phyloP scores from a whole-genome alignment of 2,113 vertebrate genomes.

The Charina bottae region DNA sequence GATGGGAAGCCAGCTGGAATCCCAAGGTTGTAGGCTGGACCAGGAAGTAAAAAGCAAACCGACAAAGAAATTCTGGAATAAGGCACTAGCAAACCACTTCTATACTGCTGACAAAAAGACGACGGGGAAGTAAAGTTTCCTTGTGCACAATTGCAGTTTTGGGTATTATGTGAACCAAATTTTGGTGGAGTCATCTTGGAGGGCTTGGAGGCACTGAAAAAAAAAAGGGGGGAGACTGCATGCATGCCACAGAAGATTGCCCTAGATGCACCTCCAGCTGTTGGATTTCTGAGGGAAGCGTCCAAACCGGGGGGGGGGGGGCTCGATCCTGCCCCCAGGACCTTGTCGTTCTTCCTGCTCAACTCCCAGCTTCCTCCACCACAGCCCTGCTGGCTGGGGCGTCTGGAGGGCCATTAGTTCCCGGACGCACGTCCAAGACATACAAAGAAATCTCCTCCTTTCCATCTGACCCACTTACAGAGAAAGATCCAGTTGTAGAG shows the following conservation, averaged over 20 bases:
- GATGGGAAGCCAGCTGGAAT: neutral
- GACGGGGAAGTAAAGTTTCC: neutral
- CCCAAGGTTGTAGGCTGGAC: neutral
- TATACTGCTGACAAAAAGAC: neutral
- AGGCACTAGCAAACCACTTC: neutral
- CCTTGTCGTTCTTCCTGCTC: neutral
- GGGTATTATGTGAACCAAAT: neutral
- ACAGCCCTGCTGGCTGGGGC: neutral
- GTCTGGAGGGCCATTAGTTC: neutral
- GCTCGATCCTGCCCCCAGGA: neutral
- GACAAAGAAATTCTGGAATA: neutral
- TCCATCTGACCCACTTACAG: neutral
- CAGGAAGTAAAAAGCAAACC: neutral
- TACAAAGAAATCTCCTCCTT: neutral
- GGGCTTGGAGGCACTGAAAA: neutral
- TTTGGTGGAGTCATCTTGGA: neutral
- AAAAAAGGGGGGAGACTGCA: neutral
- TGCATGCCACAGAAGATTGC: neutral
- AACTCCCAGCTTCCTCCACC: neutral
- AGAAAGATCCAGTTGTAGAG: neutral
- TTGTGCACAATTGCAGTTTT: neutral
- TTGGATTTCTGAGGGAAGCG: neutral
- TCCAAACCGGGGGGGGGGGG: neutral
- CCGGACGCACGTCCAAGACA: neutral
- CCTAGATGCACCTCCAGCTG: neutral